These are phyloP conservation scores for Anthonomus grandis DNA, from an alignment of 1,140 invertebrate species.

Conservation along the genomic window DNA sequence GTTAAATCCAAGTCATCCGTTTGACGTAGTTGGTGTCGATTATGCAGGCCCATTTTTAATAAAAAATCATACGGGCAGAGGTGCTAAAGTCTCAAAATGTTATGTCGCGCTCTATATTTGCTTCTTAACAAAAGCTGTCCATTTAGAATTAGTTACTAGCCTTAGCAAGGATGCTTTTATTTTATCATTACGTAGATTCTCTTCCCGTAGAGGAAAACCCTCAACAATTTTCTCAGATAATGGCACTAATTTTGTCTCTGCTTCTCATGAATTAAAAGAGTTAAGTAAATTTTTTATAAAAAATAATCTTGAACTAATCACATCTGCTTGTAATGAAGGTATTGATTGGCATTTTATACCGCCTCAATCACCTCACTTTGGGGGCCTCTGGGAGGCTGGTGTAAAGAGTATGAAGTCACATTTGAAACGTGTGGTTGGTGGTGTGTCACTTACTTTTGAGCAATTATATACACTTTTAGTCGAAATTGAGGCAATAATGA, in stretches of 20 bases:
- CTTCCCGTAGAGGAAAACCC: constrained; percentile 34
- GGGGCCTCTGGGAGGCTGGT: constrained; percentile 26
- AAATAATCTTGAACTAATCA: constrained; percentile 4
- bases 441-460: constrained; percentile 38
- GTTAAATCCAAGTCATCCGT: constrained; percentile 30
- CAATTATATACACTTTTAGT: constrained; percentile 32
- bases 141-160: constrained; percentile 37
- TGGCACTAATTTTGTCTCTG: constrained; percentile 44
- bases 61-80: constrained; percentile 5
- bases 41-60: constrained; percentile 12
- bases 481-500: constrained; percentile 37
- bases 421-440: constrained; percentile 31
- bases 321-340: neutral
- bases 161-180: constrained; percentile 34
- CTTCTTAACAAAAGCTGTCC: constrained; percentile 33
- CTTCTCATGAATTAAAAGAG: constrained; percentile 12
- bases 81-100: constrained; percentile 11
- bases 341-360: constrained; percentile 23
- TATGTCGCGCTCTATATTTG: constrained; percentile 25
- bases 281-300: constrained; percentile 24
- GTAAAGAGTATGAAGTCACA: constrained; percentile 38
- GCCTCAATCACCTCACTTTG: constrained; percentile 8
- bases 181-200: constrained; percentile 38
- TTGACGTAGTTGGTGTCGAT: constrained; percentile 24
- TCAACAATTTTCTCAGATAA: constrained; percentile 37